Base-by-base conservation (phyloP, 1,140 invertebrate species). In the Schlechtendalia chinensis region DNA sequence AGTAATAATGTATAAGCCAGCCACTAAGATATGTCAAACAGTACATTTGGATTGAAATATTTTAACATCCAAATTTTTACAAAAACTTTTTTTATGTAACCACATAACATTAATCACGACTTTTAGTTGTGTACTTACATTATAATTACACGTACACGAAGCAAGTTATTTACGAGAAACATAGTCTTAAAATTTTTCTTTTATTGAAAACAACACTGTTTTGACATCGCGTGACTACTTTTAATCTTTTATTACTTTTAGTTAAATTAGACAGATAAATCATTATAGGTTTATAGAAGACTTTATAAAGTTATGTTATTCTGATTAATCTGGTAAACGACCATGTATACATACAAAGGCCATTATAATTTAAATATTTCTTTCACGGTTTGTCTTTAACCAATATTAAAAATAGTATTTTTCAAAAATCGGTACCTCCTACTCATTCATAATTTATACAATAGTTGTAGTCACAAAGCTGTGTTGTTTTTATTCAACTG, bases 211-310 rank as follows among this genome's bases (percentile, higher is more conserved):
- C 14, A 53, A 19, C 4, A 53, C 8, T 10, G 47, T 71, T 71
- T 53, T 29, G 2, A 53, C 17, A 53, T 71, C 22, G 47, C 16
- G 47, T 71, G 47, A 71, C 47, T 17, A 24, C 32, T 39, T 39
- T 17, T 14, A 0, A 29, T n/a, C 17, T 17, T 29, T 50, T 71
- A 67, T 53, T 47, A 69, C 22, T 11, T 53, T 53, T 27, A 71
- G 45, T 69, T 69, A 27, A 24, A 69, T 69, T 17, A 69, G 17
- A 24, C 22, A 47, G 10, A 45, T 32, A 67, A 67, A 67, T 47
- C n/a, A 1, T 24, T 50, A 6, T 24, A 47, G 0, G 47, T 29
- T 53, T 50, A 27, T 71, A 27, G 11, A 54, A 39, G 32, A 54
- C 17, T 29, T 0, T 16, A 17, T 29, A 63, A 63, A 27, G 17